Base-by-base conservation (phyloP, 2,888 invertebrate species). In the Euclidia mi region DNA sequence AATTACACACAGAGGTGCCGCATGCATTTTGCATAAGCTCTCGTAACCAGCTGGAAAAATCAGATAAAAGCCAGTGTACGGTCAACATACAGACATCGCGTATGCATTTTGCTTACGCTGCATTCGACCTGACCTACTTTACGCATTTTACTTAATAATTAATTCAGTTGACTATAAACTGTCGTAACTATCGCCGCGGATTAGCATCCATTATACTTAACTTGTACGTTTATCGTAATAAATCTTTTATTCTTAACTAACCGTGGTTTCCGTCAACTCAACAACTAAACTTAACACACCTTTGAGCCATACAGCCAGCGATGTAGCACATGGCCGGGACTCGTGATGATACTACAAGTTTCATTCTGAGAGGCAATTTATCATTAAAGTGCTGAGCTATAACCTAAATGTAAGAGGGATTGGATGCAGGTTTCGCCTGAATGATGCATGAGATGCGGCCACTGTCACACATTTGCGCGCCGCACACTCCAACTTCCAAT, bases 21-120 rank as follows among this genome's bases (percentile, higher is more conserved):
- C 76, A 85, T 88, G 84, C 83, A 87, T 88, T 84, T 84, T 81
- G 84, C 88, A 89, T 88, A 84, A 88, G 86, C 66, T 67, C 65
- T 74, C 74, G 66, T 68, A 82, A 73, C 80, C 79, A 79, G 80
- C 82, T 80, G 78, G 82, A 82, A 84, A 82, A 88, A 87, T 88
- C 87, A 78, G 86, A 86, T 85, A 86, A 82, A 81, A 79, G 76
- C 69, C n/a, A n/a, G n/a, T n/a, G n/a, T n/a, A n/a, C n/a, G n/a
- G n/a, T n/a, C n/a, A n/a, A n/a, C n/a, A n/a, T n/a, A n/a, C n/a
- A n/a, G n/a, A n/a, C n/a, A n/a, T n/a, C n/a, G n/a, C n/a, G n/a
- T n/a, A n/a, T n/a, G n/a, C n/a, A n/a, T n/a, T n/a, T n/a, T n/a
- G n/a, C n/a, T n/a, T n/a, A n/a, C n/a, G n/a, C n/a, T n/a, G n/a